phyloP scores from a whole-genome alignment of 2,888 invertebrate species.

The Hypercompe scribonia region DNA sequence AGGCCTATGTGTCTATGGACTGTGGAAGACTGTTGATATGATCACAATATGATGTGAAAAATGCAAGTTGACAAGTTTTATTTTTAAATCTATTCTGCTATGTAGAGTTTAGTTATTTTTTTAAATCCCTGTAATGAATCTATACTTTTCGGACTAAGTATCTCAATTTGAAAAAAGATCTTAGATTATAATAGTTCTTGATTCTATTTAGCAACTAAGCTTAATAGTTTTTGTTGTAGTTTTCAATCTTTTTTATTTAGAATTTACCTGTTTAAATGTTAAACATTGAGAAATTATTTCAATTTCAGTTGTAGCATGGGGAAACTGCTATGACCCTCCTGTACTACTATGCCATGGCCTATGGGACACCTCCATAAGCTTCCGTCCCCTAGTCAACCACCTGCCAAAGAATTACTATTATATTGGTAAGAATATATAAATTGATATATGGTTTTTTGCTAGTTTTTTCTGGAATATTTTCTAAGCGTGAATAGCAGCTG shows the following conservation, averaged over 20 bases:
- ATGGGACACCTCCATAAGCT: conserved; percentile 87
- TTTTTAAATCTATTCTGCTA: not conserved
- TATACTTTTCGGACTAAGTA: not conserved
- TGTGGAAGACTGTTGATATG: too few relatives aligned
- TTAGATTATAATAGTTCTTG: too few relatives aligned
- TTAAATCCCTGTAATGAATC: not conserved
- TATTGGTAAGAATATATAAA: conserved; percentile 60
- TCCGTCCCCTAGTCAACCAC: conserved; percentile 84
- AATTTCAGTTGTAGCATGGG: conserved; percentile 87
- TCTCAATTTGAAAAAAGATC: too few relatives aligned
- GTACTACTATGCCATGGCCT: conserved; percentile 87
- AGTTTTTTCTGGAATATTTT: too few relatives aligned
- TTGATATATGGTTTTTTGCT: too few relatives aligned
- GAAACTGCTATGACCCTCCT: conserved; percentile 81
- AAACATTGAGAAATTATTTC: not conserved
- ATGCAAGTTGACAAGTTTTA: not conserved
- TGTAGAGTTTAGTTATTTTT: too few relatives aligned
- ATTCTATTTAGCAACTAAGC: too few relatives aligned
- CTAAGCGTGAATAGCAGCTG: too few relatives aligned
- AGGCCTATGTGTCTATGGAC: too few relatives aligned
- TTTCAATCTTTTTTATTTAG: not conserved
- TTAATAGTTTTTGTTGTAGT: not conserved
- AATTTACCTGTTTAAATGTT: not conserved
- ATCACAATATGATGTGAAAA: too few relatives aligned
- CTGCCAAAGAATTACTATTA: conserved; percentile 81